Evolutionary conservation across 2,888 invertebrate genomes (phyloP).

Genomic region (Drosophila fulvimacula): DNA sequence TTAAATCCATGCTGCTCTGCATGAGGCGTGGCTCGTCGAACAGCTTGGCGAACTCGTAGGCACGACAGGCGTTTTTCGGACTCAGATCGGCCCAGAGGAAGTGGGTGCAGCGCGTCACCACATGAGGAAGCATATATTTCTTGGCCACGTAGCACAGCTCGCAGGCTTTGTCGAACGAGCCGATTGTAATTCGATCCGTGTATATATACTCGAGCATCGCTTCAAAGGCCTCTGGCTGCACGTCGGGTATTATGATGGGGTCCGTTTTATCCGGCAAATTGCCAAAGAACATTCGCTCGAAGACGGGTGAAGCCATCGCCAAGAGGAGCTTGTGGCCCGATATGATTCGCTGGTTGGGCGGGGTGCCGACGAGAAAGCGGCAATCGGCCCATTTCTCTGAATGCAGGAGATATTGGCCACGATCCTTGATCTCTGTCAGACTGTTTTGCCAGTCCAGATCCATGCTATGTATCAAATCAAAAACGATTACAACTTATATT

Average conservation of each 20-base stretch:
- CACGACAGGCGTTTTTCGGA: conserved; percentile 92
- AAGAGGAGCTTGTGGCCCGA: conserved; percentile 92
- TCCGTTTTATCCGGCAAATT: conserved; percentile 92
- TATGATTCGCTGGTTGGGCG: conserved; percentile 90
- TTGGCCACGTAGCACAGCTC: conserved; percentile 95
- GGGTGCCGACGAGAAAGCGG: conserved; percentile 91
- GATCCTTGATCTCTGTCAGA: conserved; percentile 89
- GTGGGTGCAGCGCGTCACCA: conserved; percentile 93
- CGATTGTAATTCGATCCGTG: conserved; percentile 91
- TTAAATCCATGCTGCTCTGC: conserved; percentile 93
- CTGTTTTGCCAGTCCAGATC: conserved; percentile 90
- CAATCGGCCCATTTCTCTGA: conserved; percentile 94
- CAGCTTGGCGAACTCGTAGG: conserved; percentile 93
- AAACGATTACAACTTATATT: conserved; percentile 20
- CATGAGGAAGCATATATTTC: conserved; percentile 93
- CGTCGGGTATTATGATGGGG: conserved; percentile 92
- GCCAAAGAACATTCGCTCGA: conserved; percentile 95
- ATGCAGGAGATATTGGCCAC: conserved; percentile 90
- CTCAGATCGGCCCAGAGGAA: conserved; percentile 90
- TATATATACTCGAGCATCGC: conserved; percentile 93
- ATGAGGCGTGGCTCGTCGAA: conserved; percentile 93
- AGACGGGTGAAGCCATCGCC: conserved; percentile 95
- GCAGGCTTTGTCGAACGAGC: conserved; percentile 94
- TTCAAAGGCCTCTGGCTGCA: conserved; percentile 94
- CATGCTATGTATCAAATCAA: conserved; percentile 52